A percentile compares a stretch with the other conserved stretches of the same genome.
These are phyloP conservation scores for Exephanes ischioxanthus DNA, from an alignment of 2,888 invertebrate species.

Conservation along the genomic window DNA sequence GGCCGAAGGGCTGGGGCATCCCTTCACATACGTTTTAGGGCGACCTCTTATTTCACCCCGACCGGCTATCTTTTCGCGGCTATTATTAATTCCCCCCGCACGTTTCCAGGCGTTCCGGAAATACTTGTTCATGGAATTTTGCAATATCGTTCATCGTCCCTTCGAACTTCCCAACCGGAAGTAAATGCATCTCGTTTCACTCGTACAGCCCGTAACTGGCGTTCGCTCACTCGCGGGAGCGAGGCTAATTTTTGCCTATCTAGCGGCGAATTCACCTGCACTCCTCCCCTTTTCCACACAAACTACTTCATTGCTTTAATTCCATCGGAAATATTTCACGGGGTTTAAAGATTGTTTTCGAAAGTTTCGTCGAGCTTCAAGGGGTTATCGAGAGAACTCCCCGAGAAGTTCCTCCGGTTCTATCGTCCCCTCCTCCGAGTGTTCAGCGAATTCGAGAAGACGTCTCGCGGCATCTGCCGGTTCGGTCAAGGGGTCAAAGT, in stretches of 20 bases:
- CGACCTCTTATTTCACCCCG: background rate
- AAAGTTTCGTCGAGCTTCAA: slow-evolving; percentile 42
- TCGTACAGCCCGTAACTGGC: background rate
- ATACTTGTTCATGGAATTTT: slow-evolving; percentile 61
- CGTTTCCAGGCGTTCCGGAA: slow-evolving; percentile 52
- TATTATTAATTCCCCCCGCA: slow-evolving; percentile 48
- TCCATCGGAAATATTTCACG: slow-evolving; percentile 50
- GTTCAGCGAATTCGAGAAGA: background rate
- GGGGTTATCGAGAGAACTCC: slow-evolving; percentile 40
- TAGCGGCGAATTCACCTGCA: background rate
- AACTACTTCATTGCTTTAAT: slow-evolving; percentile 43
- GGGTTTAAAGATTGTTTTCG: slow-evolving; percentile 44
- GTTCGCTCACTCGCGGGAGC: background rate
- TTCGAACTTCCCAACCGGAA: slow-evolving; percentile 51
- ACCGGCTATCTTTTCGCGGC: slow-evolving; percentile 20
- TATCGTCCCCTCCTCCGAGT: background rate
- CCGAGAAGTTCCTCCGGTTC: background rate
- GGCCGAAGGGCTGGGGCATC: background rate
- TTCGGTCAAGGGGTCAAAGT: slow-evolving; percentile 44
- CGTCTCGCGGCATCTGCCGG: background rate
- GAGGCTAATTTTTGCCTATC: background rate
- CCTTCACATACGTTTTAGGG: background rate
- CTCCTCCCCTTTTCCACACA: background rate
- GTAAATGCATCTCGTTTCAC: slow-evolving; percentile 40
- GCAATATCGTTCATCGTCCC: slow-evolving; percentile 58